Conservation (phyloP, 2,113 vertebrate genomes). For the Ivindomyrus marchei region DNA sequence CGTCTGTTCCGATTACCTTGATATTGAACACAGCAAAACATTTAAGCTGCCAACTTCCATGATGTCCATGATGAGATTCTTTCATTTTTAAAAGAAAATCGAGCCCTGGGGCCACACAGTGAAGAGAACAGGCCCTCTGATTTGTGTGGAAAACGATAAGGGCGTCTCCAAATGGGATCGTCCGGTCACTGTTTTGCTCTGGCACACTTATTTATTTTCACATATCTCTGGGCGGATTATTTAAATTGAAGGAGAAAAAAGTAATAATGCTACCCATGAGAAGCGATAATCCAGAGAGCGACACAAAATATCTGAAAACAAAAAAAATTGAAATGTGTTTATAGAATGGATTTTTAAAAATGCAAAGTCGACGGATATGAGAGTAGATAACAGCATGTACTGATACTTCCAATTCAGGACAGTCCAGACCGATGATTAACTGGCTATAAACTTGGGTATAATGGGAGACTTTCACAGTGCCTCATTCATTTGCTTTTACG, state of each 20-base stretch:
- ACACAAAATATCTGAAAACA: background rate
- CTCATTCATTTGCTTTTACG: background rate
- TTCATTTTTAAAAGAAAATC: slow-evolving; percentile 17
- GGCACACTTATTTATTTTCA: slow-evolving; percentile 14
- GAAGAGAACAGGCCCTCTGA: background rate
- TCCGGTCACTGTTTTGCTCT: background rate
- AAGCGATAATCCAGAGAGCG: slow-evolving; percentile 17
- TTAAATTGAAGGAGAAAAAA: slow-evolving; percentile 22
- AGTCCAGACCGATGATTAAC: too few relatives aligned
- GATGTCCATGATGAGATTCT: background rate
- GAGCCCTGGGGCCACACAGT: slow-evolving; percentile 2
- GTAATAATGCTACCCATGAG: slow-evolving; percentile 6
- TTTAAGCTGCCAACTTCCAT: background rate
- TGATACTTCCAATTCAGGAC: background rate
- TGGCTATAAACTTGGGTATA: background rate
- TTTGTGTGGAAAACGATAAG: slow-evolving; percentile 8
- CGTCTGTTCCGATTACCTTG: background rate
- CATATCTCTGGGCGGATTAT: slow-evolving; percentile 17
- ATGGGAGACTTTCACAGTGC: background rate
- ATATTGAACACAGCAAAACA: background rate
- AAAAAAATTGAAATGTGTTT: slow-evolving; percentile 6
- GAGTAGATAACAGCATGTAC: background rate
- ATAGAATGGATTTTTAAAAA: slow-evolving; percentile 9
- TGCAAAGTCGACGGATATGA: background rate
- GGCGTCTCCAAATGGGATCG: slow-evolving; percentile 12